Evolutionary conservation across 2,888 invertebrate species (phyloP).

Genomic region (Parelbella ahira): DNA sequence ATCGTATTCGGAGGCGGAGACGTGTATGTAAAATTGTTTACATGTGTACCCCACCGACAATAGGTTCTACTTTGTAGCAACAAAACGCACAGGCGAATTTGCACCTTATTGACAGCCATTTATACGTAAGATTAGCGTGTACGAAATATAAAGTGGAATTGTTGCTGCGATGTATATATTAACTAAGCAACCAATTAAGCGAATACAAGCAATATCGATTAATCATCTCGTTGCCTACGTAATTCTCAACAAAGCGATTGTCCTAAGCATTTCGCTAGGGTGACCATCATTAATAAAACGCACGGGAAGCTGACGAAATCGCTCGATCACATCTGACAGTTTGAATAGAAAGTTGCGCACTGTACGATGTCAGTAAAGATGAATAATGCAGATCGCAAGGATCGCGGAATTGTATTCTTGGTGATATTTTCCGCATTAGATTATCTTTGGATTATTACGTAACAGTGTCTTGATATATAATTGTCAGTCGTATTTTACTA

Average conservation of each 20-base stretch:
- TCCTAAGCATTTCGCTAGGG: constrained; percentile 45
- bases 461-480: too few relatives aligned
- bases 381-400: constrained; percentile 10
- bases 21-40: constrained; percentile 24
- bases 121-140: not conserved
- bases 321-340: constrained; percentile 20
- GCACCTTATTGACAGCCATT: not conserved
- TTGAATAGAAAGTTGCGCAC: constrained; percentile 19
- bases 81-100: not conserved
- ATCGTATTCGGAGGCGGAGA: constrained; percentile 20
- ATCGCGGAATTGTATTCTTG: constrained; percentile 16
- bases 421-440: constrained; percentile 6
- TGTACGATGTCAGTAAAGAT: constrained; percentile 13
- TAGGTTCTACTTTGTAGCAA: not conserved
- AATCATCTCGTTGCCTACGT: constrained; percentile 68
- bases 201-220: constrained; percentile 59
- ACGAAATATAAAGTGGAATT: not conserved
- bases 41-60: constrained; percentile 13
- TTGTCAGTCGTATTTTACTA: too few relatives aligned
- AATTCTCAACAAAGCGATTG: constrained; percentile 56
- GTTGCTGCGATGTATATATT: constrained; percentile 25
- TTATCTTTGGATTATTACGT: too few relatives aligned
- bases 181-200: constrained; percentile 66
- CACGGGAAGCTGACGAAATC: constrained; percentile 16
- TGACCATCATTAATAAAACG: constrained; percentile 32